Base-by-base conservation (phyloP, 2,888 invertebrate species). In the Drosophila meridiana region DNA sequence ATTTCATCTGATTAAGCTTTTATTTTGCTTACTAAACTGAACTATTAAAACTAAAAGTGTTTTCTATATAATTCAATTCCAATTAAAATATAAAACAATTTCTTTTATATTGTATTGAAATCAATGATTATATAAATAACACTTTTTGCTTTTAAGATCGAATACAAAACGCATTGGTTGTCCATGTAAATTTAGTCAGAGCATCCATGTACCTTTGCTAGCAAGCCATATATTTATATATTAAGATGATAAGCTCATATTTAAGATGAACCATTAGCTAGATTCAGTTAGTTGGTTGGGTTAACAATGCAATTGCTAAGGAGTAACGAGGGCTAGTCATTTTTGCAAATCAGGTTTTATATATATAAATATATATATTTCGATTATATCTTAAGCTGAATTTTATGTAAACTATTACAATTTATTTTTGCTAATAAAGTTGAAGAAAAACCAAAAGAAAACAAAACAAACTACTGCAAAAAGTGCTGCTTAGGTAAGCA, bases 361-460 rank as follows among this genome's bases (percentile, higher is more conserved):
- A 71, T 47, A 45, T 30, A 56, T 2, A 45, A 9, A 45, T 47
- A 47, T 38, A 48, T 55, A 73, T 36, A 84, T 61, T 65, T 58
- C 9, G n/a, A 64, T 70, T 80, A 70, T 59, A 76, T 77, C 77
- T 78, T 87, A 90, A 87, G 85, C 71, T 66, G 60, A 78, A 84
- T 73, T 80, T 73, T 2, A 40, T 81, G 81, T 81, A 78, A 73
- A 78, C 81, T 68, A 76, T 76, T 67, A 80, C 42, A 38, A 60
- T 64, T 73, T 87, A 75, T 87, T 90, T 90, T 87, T 87, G 80
- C 76, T 69, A 87, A 90, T 87, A 87, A 90, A 87, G 85, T 87
- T 87, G 82, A 67, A 40, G 40, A 60, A 60, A 60, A 60, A 32
- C 40, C 38, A 20, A 30, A 73, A 66, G 47, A 60, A 66, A 42